phyloP scores from a whole-genome alignment of 2,888 invertebrate genomes.

The Coelopa pilipes region DNA sequence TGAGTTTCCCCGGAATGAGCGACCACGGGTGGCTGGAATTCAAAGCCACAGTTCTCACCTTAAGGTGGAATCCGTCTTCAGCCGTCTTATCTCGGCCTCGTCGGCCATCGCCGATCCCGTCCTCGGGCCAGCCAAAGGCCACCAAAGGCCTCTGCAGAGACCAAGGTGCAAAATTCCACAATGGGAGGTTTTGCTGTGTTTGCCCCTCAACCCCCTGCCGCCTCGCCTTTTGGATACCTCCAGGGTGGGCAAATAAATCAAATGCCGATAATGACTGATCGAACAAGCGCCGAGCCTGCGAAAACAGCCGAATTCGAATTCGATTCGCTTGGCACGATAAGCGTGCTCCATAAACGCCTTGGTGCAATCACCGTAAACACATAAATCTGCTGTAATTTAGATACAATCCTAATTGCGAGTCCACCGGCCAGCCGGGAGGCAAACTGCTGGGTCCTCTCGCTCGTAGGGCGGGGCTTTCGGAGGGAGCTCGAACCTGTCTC shows the following conservation, averaged over 20 bases:
- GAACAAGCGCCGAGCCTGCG: too few relatives aligned
- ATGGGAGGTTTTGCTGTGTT: neutral
- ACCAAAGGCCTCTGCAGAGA: neutral
- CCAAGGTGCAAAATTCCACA: neutral
- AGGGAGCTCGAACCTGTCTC: too few relatives aligned
- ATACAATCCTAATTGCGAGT: constrained; percentile 19
- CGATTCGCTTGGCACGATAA: neutral
- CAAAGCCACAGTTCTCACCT: too few relatives aligned
- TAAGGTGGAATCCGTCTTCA: too few relatives aligned
- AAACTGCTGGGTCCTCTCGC: neutral
- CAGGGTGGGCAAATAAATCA: neutral
- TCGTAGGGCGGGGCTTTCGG: too few relatives aligned
- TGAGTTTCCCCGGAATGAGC: too few relatives aligned
- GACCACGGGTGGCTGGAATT: too few relatives aligned
- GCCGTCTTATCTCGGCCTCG: too few relatives aligned
- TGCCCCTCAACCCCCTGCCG: neutral
- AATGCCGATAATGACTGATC: constrained; percentile 8
- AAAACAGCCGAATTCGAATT: neutral
- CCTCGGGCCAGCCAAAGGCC: neutral
- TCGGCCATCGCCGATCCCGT: neutral
- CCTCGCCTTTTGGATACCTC: neutral
- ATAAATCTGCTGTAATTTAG: constrained; percentile 37
- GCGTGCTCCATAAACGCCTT: neutral
- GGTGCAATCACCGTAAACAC: constrained; percentile 5
- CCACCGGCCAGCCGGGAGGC: neutral